phyloP scores from a whole-genome alignment of 2,113 vertebrate genomes.

The Tretioscincus oriximinensis region DNA sequence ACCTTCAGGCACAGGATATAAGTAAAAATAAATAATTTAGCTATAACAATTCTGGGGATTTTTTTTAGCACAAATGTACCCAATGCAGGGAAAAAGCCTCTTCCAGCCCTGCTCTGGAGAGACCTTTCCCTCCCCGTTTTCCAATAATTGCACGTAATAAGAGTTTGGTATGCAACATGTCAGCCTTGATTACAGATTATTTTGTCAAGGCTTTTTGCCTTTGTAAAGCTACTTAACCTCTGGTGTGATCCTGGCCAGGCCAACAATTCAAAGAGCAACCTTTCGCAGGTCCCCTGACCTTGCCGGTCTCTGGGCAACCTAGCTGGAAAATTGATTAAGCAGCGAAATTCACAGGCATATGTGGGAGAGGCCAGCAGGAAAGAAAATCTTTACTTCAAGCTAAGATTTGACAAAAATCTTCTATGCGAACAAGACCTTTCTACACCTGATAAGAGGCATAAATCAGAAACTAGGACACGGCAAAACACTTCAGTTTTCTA shows the following conservation, averaged over 20 bases:
- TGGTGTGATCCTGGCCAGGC: constrained; percentile 1
- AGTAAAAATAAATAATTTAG: no score
- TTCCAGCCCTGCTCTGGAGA: neutral
- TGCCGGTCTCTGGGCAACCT: neutral
- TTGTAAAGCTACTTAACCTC: constrained; percentile 18
- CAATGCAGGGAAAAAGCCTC: neutral
- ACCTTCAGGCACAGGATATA: no score
- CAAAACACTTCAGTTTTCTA: no score
- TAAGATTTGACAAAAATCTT: neutral
- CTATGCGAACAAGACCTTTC: no score
- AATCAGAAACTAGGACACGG: no score
- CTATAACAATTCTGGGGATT: no score
- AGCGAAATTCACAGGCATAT: neutral
- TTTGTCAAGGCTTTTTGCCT: constrained; percentile 5
- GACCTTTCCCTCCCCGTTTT: neutral
- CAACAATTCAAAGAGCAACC: neutral
- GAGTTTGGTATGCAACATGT: constrained; percentile 4
- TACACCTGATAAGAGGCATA: no score
- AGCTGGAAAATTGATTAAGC: constrained; percentile 4
- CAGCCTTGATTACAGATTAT: constrained; percentile 7
- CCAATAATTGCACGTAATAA: constrained; percentile 13
- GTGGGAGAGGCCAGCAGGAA: neutral
- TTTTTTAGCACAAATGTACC: neutral
- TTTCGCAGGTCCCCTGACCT: constrained; percentile 1
- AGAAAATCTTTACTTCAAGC: neutral